These are phyloP conservation scores for Tribolium madens DNA, from an alignment of 1,140 invertebrate species.

Conservation along the genomic window DNA sequence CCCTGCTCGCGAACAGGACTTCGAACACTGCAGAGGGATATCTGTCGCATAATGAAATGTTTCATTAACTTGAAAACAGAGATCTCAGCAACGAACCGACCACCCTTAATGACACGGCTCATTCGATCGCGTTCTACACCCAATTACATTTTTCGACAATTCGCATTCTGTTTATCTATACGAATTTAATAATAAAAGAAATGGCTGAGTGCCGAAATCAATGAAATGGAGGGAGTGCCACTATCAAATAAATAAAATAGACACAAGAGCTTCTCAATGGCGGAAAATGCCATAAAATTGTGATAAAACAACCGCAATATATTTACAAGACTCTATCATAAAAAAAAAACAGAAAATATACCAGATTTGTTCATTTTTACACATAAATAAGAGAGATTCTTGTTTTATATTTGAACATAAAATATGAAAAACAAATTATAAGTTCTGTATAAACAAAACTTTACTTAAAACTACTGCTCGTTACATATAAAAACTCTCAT, in stretches of 20 bases:
- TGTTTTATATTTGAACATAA: neutral
- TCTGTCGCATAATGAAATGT: slow-evolving; percentile 60
- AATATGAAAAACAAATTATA: slow-evolving; percentile 8
- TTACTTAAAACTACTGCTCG: too few relatives aligned
- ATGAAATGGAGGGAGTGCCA: slow-evolving; percentile 10
- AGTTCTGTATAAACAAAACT: too few relatives aligned
- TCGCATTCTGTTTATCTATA: neutral
- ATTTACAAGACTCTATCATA: slow-evolving; percentile 19
- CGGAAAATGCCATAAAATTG: slow-evolving; percentile 34
- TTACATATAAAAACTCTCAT: too few relatives aligned
- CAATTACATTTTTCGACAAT: slow-evolving; percentile 21
- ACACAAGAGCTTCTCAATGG: slow-evolving; percentile 13
- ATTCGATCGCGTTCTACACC: slow-evolving; percentile 34
- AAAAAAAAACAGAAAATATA: slow-evolving; percentile 18
- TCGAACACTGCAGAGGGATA: slow-evolving; percentile 50
- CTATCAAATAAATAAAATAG: slow-evolving; percentile 38
- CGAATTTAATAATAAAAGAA: neutral
- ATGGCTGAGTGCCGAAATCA: neutral
- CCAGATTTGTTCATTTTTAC: slow-evolving; percentile 16
- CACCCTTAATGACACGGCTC: slow-evolving; percentile 30
- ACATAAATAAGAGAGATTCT: slow-evolving; percentile 7
- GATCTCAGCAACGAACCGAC: slow-evolving; percentile 40
- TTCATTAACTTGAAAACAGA: slow-evolving; percentile 61
- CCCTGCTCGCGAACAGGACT: slow-evolving; percentile 51
- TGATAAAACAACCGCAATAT: slow-evolving; percentile 32